Percentiles rank a stretch among this genome's conserved stretches.
These are phyloP conservation scores for Listrodromus nycthemerus DNA, from an alignment of 2,888 invertebrate species.

Conservation along the genomic window DNA sequence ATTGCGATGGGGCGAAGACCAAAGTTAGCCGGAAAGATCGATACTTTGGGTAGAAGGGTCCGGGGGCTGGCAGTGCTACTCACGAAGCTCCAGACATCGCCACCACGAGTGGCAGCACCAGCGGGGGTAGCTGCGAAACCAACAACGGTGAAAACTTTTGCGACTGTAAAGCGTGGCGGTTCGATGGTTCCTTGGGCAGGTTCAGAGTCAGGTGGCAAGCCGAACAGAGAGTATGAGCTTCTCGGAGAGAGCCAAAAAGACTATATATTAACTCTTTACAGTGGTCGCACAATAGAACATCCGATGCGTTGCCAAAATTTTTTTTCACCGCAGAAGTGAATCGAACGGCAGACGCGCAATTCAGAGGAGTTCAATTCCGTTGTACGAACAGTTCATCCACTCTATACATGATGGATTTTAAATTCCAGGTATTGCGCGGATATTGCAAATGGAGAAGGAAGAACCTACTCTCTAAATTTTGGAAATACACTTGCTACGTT, in stretches of 20 bases:
- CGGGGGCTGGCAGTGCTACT: conserved; percentile 52
- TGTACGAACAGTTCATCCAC: background rate
- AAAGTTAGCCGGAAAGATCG: conserved; percentile 55
- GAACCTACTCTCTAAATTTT: too few relatives aligned
- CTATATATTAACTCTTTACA: background rate
- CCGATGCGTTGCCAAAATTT: background rate
- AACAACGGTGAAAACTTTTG: background rate
- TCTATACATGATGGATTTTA: background rate
- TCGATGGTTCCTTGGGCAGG: conserved; percentile 32
- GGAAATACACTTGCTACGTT: too few relatives aligned
- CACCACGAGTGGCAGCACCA: conserved; percentile 12
- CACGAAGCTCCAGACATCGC: conserved; percentile 22
- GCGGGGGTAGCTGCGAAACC: background rate
- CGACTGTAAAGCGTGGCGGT: conserved; percentile 14
- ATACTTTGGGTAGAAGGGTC: conserved; percentile 50
- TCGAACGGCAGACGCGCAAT: background rate
- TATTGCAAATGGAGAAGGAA: too few relatives aligned
- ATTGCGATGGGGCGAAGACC: conserved; percentile 34
- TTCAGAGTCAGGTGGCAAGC: conserved; percentile 50
- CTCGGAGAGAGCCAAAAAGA: conserved; percentile 11
- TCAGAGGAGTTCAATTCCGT: background rate
- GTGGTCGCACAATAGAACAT: background rate
- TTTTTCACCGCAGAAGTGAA: background rate
- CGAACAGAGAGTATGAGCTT: background rate
- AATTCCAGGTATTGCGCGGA: background rate